Percentiles rank a stretch among this genome's conserved stretches.
phyloP scores from a whole-genome alignment of 2,113 vertebrate genomes.

The Oriolus oriolus region DNA sequence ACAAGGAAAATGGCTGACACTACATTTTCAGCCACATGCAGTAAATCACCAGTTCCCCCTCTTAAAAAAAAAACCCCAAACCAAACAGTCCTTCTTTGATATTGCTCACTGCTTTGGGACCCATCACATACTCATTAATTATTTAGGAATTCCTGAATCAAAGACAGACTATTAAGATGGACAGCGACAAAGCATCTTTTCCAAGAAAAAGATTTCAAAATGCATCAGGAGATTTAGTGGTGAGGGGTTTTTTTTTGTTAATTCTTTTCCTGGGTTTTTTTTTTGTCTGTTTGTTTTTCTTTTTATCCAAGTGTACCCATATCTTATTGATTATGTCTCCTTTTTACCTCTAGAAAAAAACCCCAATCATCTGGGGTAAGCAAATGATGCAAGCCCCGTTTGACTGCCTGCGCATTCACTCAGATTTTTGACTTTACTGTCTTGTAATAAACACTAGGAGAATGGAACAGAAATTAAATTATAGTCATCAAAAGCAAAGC shows the following conservation, averaged over 20 bases:
- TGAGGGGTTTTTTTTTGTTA: background rate
- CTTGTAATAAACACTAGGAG: constrained; percentile 29
- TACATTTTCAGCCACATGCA: background rate
- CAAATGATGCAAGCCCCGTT: background rate
- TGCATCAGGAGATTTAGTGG: background rate
- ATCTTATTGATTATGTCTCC: background rate
- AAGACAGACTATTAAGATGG: background rate
- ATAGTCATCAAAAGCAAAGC: constrained; percentile 31
- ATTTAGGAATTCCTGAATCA: constrained; percentile 2
- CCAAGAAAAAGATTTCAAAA: constrained; percentile 1
- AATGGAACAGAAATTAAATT: constrained; percentile 45
- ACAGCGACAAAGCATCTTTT: background rate
- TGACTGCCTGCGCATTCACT: background rate
- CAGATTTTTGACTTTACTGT: constrained; percentile 39
- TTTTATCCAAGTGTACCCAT: background rate
- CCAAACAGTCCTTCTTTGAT: background rate
- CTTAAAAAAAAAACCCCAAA: background rate
- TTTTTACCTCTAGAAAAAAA: background rate
- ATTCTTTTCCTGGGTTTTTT: background rate
- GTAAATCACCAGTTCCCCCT: background rate
- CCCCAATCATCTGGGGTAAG: background rate
- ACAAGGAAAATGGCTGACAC: background rate
- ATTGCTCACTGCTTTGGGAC: background rate
- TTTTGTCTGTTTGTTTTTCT: no score
- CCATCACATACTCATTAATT: background rate